These are phyloP conservation scores for Caranx ignobilis DNA, from an alignment of 2,113 vertebrate genomes.

Conservation along the genomic window DNA sequence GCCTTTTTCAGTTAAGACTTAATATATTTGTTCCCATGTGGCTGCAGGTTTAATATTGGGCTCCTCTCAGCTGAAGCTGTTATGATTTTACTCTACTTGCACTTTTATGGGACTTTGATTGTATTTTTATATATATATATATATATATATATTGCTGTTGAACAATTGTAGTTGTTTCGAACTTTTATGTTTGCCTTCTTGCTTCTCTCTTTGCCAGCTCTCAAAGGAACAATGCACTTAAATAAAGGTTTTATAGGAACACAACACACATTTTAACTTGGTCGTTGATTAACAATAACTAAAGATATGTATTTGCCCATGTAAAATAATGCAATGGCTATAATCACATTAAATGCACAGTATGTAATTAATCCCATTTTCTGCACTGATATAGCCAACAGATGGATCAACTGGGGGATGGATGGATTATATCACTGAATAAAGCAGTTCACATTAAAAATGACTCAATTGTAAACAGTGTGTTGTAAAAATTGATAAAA, in stretches of 20 bases:
- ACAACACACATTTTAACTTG: neutral
- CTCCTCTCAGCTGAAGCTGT: constrained; percentile 6
- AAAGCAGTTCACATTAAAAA: too few relatives aligned
- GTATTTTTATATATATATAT: neutral
- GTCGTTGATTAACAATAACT: neutral
- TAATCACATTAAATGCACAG: neutral
- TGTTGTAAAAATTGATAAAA: too few relatives aligned
- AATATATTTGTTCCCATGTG: constrained; percentile 23
- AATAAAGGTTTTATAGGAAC: neutral
- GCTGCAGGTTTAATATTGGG: constrained; percentile 29
- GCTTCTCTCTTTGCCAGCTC: neutral
- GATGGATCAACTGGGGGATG: too few relatives aligned
- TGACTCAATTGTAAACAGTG: too few relatives aligned
- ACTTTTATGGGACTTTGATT: constrained; percentile 25
- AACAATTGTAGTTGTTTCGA: neutral
- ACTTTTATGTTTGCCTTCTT: constrained; percentile 1
- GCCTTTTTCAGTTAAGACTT: constrained; percentile 13
- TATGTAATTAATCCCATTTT: too few relatives aligned
- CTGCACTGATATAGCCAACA: too few relatives aligned
- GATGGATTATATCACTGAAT: too few relatives aligned
- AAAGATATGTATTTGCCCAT: neutral
- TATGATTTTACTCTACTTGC: constrained; percentile 8
- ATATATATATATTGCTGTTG: constrained; percentile 13
- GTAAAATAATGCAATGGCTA: neutral
- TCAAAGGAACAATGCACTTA: neutral